Conservation (phyloP, 2,797 vertebrate species). For the Dallia pectoralis region DNA sequence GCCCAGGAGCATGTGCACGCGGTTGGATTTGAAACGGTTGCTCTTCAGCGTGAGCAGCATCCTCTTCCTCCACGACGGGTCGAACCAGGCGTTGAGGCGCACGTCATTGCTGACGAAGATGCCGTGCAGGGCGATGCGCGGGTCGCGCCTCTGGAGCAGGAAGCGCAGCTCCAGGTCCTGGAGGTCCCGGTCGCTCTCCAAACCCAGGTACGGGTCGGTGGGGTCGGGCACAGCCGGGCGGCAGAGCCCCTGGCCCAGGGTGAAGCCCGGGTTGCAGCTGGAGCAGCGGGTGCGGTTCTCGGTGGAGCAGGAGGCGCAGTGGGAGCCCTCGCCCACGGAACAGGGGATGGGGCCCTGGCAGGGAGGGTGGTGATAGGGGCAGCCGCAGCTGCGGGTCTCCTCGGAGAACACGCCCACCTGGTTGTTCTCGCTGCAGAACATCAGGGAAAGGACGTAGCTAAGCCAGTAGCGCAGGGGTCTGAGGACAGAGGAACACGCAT, state of each 20-base stretch:
- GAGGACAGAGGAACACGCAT: constrained; percentile 24
- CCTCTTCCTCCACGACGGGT: constrained; percentile 92
- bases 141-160: constrained; percentile 83
- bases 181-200: constrained; percentile 89
- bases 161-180: constrained; percentile 90
- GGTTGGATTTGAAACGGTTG: constrained; percentile 92
- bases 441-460: constrained; percentile 83
- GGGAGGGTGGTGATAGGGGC: constrained; percentile 81
- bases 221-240: constrained; percentile 90
- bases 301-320: constrained; percentile 81
- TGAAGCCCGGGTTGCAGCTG: constrained; percentile 85
- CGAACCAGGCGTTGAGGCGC: constrained; percentile 93
- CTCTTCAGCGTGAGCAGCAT: constrained; percentile 97
- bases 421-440: constrained; percentile 93
- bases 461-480: constrained; percentile 89
- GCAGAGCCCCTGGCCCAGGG: constrained; percentile 87
- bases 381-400: constrained; percentile 85
- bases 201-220: constrained; percentile 91
- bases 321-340: constrained; percentile 77
- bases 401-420: constrained; percentile 88
- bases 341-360: constrained; percentile 86
- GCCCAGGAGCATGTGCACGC: constrained; percentile 92
- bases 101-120: constrained; percentile 97
- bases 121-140: constrained; percentile 82
- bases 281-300: constrained; percentile 94